Evolutionary conservation across 2,797 vertebrate genomes (phyloP).

Genomic region (Sebastolobus alascanus): DNA sequence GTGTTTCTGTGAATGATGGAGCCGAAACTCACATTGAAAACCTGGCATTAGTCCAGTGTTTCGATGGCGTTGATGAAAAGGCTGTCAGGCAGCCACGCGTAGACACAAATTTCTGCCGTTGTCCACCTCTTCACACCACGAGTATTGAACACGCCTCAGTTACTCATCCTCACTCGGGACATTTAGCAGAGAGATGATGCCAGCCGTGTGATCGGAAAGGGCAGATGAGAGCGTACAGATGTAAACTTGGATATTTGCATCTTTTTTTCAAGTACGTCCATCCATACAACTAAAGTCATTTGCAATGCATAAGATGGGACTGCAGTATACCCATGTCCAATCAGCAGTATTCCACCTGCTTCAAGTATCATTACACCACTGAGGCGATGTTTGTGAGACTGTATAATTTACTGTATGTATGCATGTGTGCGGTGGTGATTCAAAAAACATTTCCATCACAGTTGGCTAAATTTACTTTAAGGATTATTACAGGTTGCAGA

Average conservation of each 20-base stretch:
- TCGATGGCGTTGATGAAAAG: constrained; percentile 49
- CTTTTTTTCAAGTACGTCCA: constrained; percentile 20
- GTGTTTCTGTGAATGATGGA: constrained; percentile 58
- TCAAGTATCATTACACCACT: constrained; percentile 32
- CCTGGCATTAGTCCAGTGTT: constrained; percentile 55
- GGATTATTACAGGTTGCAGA: constrained; percentile 5
- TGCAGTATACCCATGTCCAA: constrained; percentile 46
- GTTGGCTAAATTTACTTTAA: constrained; percentile 13
- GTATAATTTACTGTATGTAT: constrained; percentile 31
- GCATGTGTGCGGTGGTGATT: neutral
- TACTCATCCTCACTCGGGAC: constrained; percentile 9
- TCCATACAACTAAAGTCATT: constrained; percentile 48
- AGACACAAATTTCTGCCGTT: constrained; percentile 50
- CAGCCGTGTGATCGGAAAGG: constrained; percentile 6
- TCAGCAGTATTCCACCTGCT: constrained; percentile 41
- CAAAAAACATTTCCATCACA: constrained; percentile 13
- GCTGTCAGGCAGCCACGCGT: constrained; percentile 9
- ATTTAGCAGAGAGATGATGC: constrained; percentile 4
- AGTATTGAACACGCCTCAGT: neutral
- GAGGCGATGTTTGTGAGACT: constrained; percentile 35
- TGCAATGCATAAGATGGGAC: constrained; percentile 71
- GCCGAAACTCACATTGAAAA: constrained; percentile 20
- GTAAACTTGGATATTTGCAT: constrained; percentile 29
- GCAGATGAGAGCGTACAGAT: constrained; percentile 7
- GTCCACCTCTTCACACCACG: constrained; percentile 32